Evolutionary conservation across 2,797 vertebrate genomes (phyloP), one percentile per base, ranked within the genome.

Genomic region (Crax fasciolata): DNA sequence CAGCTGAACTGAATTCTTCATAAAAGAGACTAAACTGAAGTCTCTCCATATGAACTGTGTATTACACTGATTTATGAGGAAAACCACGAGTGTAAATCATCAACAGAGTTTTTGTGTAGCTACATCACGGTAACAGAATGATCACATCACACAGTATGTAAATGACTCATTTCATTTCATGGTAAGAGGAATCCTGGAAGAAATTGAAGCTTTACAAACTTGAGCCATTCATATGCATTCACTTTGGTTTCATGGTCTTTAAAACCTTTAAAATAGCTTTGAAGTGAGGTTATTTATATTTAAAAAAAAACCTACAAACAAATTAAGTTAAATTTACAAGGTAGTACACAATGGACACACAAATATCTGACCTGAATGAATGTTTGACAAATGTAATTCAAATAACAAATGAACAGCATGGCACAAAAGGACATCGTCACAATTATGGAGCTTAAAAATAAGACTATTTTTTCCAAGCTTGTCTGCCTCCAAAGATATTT

Each of bases 401-500:
- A 95, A 81, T 49, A 90, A 73, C 38, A 77, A 91, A 87, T 52
- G 25, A 85, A 43, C 57, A 91, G 25, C 39, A 24, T 5, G 2
- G 24, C 66, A 90, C 59, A 81, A 86, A 95, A 89, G 43, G 30
- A 81, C 70, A 63, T 66, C 0, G 0, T 71, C 48, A 32, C 8
- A 0, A 93, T 94, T 67, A 58, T 51, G 59, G 71, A 88, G 48
- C 44, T 94, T 82, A 46, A 95, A 96, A 91, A 71, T 71, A 79
- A 75, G 41, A 43, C 71, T 84, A 11, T 81, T 94, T 96, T 92
- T 86, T 81, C 77, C 83, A 90, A 90, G 91, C 71, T 70, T 93
- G 79, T 71, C 87, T 82, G 79, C 70, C 84, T 92, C 92, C 89
- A 95, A 87, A 93, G 77, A 86, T 72, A 86, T 90, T 91, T 94